Evolutionary conservation across 2,113 vertebrate species (phyloP).

Genomic region (western clawed frog (Xenopus tropicalis)): DNA sequence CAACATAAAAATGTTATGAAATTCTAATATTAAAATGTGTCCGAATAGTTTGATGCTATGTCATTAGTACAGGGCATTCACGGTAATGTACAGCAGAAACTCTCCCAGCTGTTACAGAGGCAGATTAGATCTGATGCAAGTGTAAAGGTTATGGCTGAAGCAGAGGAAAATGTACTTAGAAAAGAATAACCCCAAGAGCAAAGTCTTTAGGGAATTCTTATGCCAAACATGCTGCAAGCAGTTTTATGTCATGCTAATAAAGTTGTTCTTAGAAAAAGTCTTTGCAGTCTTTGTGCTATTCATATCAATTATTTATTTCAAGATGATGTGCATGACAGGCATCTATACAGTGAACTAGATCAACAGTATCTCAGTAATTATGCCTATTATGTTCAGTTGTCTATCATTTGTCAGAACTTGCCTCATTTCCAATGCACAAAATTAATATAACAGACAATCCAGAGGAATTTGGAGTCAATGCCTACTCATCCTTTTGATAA

Average conservation of each 20-base stretch:
- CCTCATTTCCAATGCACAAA: slow-evolving; percentile 1
- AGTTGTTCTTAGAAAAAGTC: slow-evolving; percentile 11
- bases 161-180: too few relatives aligned
- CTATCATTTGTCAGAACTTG: slow-evolving; percentile 33
- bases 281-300: slow-evolving; percentile 13
- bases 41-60: too few relatives aligned
- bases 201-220: slow-evolving; percentile 2
- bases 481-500: too few relatives aligned
- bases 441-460: too few relatives aligned
- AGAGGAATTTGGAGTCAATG: too few relatives aligned
- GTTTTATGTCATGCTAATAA: slow-evolving; percentile 27
- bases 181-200: not conserved
- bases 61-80: too few relatives aligned
- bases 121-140: too few relatives aligned
- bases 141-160: too few relatives aligned
- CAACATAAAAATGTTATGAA: too few relatives aligned
- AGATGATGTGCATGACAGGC: slow-evolving; percentile 30
- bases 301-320: slow-evolving; percentile 35
- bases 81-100: too few relatives aligned
- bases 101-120: too few relatives aligned
- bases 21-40: too few relatives aligned
- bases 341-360: slow-evolving; percentile 22
- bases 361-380: slow-evolving; percentile 34
- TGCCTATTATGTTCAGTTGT: slow-evolving; percentile 30
- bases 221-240: slow-evolving; percentile 12